A percentile compares a stretch with the other conserved stretches of the same genome.
phyloP scores from a whole-genome alignment of 2,797 vertebrate genomes.

The Melanotaenia boesemani region DNA sequence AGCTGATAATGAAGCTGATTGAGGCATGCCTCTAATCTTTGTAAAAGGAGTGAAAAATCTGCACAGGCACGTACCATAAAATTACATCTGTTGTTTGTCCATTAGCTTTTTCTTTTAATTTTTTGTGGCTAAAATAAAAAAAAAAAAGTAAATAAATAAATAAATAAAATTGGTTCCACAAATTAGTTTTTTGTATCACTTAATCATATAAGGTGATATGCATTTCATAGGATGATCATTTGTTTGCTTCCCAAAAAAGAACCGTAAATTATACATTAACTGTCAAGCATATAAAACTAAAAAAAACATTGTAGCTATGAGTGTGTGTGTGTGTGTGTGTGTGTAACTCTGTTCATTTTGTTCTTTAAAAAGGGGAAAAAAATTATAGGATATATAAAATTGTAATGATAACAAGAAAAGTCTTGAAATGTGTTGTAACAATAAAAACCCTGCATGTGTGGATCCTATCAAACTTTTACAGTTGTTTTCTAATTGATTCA shows the following conservation, averaged over 20 bases:
- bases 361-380: not conserved
- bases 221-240: not conserved
- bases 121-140: not conserved
- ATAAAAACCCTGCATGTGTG: conserved; percentile 59
- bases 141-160: not conserved
- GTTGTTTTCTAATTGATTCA: conserved; percentile 56
- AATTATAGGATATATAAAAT: conserved; percentile 24
- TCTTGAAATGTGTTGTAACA: conserved; percentile 44
- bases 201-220: not conserved
- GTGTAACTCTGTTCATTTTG: not conserved
- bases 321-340: not conserved
- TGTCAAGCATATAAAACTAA: conserved; percentile 1
- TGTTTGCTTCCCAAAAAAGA: not conserved
- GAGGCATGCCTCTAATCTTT: not conserved
- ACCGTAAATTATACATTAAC: conserved; percentile 1
- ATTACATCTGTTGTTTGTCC: conserved; percentile 1
- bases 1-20: not conserved
- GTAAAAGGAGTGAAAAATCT: conserved; percentile 12
- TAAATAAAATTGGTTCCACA: not conserved
- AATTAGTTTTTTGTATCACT: not conserved
- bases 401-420: conserved; percentile 35
- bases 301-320: conserved; percentile 1
- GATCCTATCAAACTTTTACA: conserved; percentile 57
- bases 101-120: not conserved
- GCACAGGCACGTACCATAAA: not conserved